Evolutionary conservation across 1,140 invertebrate genomes (phyloP).

Genomic region (Bombus impatiens): DNA sequence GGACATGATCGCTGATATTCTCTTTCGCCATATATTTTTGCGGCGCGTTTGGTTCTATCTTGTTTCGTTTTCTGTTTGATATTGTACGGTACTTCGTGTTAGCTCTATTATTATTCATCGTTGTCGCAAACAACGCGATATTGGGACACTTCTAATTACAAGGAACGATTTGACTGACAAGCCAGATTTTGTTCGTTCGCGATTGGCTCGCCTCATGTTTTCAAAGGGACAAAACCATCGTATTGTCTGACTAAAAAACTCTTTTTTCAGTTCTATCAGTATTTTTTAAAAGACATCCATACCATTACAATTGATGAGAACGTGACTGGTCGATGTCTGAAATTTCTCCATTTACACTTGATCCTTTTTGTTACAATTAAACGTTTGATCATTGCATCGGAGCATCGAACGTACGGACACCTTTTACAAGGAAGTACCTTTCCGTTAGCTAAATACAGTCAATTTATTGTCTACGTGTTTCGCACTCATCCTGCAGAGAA

Average conservation of each 20-base stretch:
- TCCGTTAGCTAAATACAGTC: not conserved
- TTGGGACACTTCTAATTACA: slow-evolving; percentile 42
- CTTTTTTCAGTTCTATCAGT: slow-evolving; percentile 27
- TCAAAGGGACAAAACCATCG: slow-evolving; percentile 23
- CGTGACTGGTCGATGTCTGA: slow-evolving; percentile 28
- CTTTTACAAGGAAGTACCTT: not conserved
- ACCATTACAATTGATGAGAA: not conserved
- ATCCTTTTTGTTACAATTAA: not conserved
- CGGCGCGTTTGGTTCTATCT: not conserved
- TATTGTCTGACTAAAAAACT: slow-evolving; percentile 15
- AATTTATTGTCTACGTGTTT: not conserved
- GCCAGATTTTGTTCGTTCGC: slow-evolving; percentile 31
- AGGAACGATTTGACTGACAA: slow-evolving; percentile 44
- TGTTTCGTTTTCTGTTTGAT: not conserved
- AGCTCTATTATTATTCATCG: slow-evolving; percentile 23
- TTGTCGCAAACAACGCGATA: slow-evolving; percentile 46
- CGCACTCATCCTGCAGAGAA: not conserved
- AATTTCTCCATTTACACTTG: not conserved
- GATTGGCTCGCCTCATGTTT: slow-evolving; percentile 20
- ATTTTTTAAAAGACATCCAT: slow-evolving; percentile 10
- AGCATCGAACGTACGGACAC: not conserved
- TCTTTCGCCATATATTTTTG: not conserved
- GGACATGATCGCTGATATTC: not conserved
- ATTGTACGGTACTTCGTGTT: slow-evolving; percentile 15
- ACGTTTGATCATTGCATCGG: not conserved